Evolutionary conservation across 1,140 invertebrate genomes (phyloP).

Genomic region (Saccostrea echinata): DNA sequence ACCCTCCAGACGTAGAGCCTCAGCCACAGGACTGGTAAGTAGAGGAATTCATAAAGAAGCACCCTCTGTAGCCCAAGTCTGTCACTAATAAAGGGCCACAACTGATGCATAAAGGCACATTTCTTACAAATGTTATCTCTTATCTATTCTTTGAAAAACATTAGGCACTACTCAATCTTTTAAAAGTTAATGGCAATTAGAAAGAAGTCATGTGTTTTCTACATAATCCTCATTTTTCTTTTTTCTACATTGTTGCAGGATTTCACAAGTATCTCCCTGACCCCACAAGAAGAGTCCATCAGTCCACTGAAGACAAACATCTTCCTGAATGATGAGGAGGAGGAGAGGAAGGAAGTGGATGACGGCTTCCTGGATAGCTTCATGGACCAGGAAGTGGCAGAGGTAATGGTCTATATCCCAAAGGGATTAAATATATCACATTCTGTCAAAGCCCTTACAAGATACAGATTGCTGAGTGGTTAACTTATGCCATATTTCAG

Average conservation of each 20-base stretch:
- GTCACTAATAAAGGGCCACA: not conserved
- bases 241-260: constrained; percentile 54
- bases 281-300: constrained; percentile 34
- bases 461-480: too few species aligned
- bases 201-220: not conserved
- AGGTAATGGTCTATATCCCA: constrained; percentile 55
- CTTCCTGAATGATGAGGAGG: constrained; percentile 81
- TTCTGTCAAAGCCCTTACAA: too few species aligned
- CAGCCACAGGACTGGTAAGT: constrained; percentile 60
- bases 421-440: too few species aligned
- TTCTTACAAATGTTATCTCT: not conserved
- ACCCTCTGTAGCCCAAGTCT: not conserved
- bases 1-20: constrained; percentile 52
- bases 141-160: not conserved
- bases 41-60: not conserved
- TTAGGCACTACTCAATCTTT: too few species aligned
- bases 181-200: too few species aligned
- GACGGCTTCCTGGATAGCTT: constrained; percentile 86
- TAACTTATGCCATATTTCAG: too few species aligned
- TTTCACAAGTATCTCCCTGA: constrained; percentile 55
- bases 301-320: constrained; percentile 69
- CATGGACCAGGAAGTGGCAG: constrained; percentile 83
- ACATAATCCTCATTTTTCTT: not conserved
- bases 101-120: not conserved
- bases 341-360: constrained; percentile 76